Evolutionary conservation across 2,888 invertebrate genomes (phyloP), one percentile per base, ranked within the genome.

Genomic region (Leptinotarsa juncta): DNA sequence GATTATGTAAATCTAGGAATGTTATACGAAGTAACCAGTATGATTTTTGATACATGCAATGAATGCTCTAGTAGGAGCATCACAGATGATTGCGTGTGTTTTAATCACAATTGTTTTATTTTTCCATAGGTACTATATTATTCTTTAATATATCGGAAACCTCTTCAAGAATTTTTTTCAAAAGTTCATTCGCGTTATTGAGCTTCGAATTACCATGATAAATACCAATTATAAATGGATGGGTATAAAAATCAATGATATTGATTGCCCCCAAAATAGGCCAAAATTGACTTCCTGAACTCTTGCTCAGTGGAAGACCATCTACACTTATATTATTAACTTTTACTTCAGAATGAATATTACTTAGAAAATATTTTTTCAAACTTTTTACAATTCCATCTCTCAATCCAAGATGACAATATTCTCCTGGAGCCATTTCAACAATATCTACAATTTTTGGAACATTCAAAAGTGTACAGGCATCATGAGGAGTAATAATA

Each of bases 151-250:
- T 26, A 42, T 65, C 20, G 7, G 10, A 15, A 20, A 0, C 10
- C 3, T 32, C 65, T 26, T 65, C 65, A 14, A 55, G 50, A 69
- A 57, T 55, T 20, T 51, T 20, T 23, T 53, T 55, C 32, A 57
- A 60, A 42, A 69, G 60, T 7, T 55, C 57, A 69, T 69, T 55
- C n/a, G 18, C 49, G 18, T 2, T n/a, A 14, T 18, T 16, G 14
- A 57, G 57, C 20, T 69, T 69, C 2, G 4, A 20, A 16, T n/a
- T 26, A 14, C 67, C 67, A 67, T 67, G 3, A 20, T 26, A 67
- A n/a, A 67, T 20, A 48, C 50, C 49, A 16, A 67, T 71, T 32
- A 48, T 20, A 48, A 67, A 67, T 48, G 67, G 67, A 48, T 67
- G 15, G 7, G 67, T 49, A 67, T 67, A 67, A 18, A 60, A n/a